Base-by-base conservation (phyloP, 2,888 invertebrate species). In the Synanthedon vespiformis region DNA sequence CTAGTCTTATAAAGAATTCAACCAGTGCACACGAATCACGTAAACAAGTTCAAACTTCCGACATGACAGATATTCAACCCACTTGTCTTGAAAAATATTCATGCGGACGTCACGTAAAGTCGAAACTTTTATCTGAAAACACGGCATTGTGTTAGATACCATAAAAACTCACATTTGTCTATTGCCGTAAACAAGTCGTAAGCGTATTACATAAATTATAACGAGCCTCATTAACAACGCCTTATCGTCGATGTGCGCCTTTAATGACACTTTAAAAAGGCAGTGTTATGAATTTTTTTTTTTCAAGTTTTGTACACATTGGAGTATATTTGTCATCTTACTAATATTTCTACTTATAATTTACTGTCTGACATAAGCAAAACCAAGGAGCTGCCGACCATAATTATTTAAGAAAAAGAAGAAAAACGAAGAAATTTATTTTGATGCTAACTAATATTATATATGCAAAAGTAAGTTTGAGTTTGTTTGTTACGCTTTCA, bases 211-310 rank as follows among this genome's bases (percentile, higher is more conserved):
- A 74, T 73, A 67, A 70, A 72, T 68, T 73, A 74, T 73, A 72
- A 65, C 68, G 63, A 61, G 65, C 64, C 74, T 84, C 80, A 84
- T 84, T 85, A 80, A 83, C 79, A 77, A 77, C 74, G 48, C 68
- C 75, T 80, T 83, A 84, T 82, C 83, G 76, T 61, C 55, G 62
- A 65, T 62, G 62, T 73, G 78, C 75, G 73, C 73, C 71, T 71
- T 75, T 83, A 81, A 85, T 81, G 81, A 77, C 77, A 77, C 72
- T 79, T 80, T 75, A 78, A 81, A 80, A 72, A 72, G 74, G 68
- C 68, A 69, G 66, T 68, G 65, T 68, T 68, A 56, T 59, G 61
- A 59, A 59, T 63, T 61, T 55, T 53, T 41, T 55, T 53, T 44
- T 2, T n/a, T 44, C 14, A 44, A 44, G 44, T n/a, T 13, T 44